Conservation (phyloP, 2,113 vertebrate genomes). For the Choloepus hoffmanni region DNA sequence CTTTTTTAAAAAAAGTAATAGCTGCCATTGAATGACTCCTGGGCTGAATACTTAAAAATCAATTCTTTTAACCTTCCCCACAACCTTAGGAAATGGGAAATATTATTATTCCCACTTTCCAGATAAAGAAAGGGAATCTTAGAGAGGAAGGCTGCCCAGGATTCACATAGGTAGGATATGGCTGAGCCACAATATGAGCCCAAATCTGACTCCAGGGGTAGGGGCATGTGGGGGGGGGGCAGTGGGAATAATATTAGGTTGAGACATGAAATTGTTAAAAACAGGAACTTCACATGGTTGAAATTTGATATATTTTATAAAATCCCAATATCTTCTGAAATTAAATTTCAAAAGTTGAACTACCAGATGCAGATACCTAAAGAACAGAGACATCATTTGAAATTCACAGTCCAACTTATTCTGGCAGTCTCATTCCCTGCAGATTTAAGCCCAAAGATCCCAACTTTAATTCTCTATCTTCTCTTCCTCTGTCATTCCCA, state of each 20-base stretch:
- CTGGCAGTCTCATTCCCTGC: constrained; percentile 31
- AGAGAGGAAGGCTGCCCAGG: neutral
- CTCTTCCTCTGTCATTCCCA: constrained; percentile 23
- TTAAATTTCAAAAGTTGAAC: constrained; percentile 42
- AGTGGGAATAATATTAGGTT: neutral
- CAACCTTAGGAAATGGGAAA: neutral
- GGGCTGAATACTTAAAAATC: neutral
- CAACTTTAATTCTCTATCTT: constrained; percentile 37
- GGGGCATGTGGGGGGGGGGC: neutral
- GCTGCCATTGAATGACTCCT: neutral
- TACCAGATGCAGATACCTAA: constrained; percentile 26
- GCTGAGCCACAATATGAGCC: neutral
- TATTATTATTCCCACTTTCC: constrained; percentile 6
- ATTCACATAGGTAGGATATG: neutral
- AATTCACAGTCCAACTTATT: constrained; percentile 39
- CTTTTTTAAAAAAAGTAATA: neutral
- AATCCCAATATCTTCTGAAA: constrained; percentile 24
- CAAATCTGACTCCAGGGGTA: neutral
- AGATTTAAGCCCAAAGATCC: constrained; percentile 27
- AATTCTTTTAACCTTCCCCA: neutral
- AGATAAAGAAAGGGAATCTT: neutral
- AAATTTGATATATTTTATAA: constrained; percentile 27
- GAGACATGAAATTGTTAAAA: neutral
- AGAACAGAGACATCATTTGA: constrained; percentile 30
- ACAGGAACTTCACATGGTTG: constrained; percentile 9